phyloP scores from a whole-genome alignment of 1,140 invertebrate species.

The Eurosta solidaginis region DNA sequence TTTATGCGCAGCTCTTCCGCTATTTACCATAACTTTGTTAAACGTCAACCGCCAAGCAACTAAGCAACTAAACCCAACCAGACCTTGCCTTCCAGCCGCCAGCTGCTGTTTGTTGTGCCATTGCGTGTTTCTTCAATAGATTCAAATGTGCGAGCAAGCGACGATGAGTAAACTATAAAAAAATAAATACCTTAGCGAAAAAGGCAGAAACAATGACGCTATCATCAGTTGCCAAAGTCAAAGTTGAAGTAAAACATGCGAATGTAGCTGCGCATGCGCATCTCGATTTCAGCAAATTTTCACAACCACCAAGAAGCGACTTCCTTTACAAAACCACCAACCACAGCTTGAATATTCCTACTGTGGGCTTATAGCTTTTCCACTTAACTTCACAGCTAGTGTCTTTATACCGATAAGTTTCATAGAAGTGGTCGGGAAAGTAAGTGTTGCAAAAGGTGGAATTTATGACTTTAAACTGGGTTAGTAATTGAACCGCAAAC shows the following conservation, averaged over 20 bases:
- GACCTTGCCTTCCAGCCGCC: not conserved
- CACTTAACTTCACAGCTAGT: too few relatives aligned
- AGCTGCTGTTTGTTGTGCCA: not conserved
- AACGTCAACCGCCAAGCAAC: not conserved
- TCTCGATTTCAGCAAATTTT: conserved; percentile 9
- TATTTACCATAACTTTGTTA: not conserved
- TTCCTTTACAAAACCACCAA: not conserved
- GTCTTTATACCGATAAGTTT: too few relatives aligned
- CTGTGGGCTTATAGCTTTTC: too few relatives aligned
- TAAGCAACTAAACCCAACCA: too few relatives aligned
- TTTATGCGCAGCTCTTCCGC: conserved; percentile 22
- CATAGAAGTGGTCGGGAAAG: too few relatives aligned
- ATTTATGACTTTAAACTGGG: too few relatives aligned
- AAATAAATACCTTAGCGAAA: not conserved
- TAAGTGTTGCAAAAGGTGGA: too few relatives aligned
- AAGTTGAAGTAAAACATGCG: conserved; percentile 18
- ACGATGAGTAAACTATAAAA: not conserved
- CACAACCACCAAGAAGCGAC: not conserved
- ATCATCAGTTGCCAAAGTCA: not conserved
- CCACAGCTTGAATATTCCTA: not conserved
- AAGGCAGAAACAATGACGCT: not conserved
- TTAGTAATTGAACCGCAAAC: too few relatives aligned
- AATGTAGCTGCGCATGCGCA: not conserved
- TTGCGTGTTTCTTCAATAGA: not conserved
- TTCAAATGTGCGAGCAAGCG: not conserved